A percentile compares a stretch with the other conserved stretches of the same genome.
Conservation (phyloP, 1,140 invertebrate genomes). For the Agraylea sexmaculata region DNA sequence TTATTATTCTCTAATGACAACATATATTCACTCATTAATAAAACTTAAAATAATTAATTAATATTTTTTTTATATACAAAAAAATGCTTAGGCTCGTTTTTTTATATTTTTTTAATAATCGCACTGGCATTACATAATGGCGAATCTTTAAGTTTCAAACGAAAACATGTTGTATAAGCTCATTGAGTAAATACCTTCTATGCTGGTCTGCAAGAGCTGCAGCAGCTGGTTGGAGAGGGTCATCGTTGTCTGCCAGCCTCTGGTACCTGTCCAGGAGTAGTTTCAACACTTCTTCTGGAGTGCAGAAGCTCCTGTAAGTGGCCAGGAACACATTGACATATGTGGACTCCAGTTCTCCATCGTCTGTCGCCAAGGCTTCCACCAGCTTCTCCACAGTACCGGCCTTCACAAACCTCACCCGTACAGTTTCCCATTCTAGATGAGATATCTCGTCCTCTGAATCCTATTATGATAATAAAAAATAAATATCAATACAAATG, state of each 20-base stretch:
- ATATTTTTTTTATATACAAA: no score
- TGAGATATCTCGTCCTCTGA: constrained; percentile 86
- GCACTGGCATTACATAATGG: no score
- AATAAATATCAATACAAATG: constrained; percentile 5
- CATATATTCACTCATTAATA: no score
- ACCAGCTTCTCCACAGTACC: constrained; percentile 90
- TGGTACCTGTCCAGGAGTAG: constrained; percentile 69
- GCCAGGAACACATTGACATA: constrained; percentile 97
- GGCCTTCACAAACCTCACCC: constrained; percentile 89
- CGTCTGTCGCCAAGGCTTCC: constrained; percentile 82
- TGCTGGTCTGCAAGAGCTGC: constrained; percentile 52
- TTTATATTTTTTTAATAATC: no score
- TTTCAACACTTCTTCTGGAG: constrained; percentile 68
- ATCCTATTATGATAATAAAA: constrained; percentile 45
- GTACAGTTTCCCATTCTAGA: constrained; percentile 98
- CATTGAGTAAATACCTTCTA: constrained; percentile 64
- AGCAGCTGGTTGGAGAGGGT: constrained; percentile 31
- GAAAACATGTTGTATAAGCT: no score
- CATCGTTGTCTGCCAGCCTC: constrained; percentile 46
- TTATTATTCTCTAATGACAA: no score
- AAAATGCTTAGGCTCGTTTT: no score
- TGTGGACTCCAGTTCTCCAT: constrained; percentile 92
- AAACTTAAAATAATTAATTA: no score
- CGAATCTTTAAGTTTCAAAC: no score
- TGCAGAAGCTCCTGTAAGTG: constrained; percentile 59